A percentile compares a stretch with the other conserved stretches of the same genome.
phyloP scores from a whole-genome alignment of 2,797 vertebrate species.

The Pangasius djambal region DNA sequence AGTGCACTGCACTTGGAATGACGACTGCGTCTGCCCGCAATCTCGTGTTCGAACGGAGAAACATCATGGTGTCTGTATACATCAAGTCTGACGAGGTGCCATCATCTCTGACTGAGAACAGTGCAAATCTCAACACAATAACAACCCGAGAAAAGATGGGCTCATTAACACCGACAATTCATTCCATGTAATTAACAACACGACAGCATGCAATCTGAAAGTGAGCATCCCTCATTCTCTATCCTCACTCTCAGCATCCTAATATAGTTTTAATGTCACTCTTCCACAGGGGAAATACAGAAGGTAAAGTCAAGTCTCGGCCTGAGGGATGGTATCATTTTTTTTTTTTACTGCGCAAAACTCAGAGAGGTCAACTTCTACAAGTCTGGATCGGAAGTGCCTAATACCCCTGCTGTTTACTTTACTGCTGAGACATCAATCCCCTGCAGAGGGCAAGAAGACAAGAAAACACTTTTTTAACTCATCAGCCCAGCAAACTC shows the following conservation, averaged over 20 bases:
- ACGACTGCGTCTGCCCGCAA: slow-evolving; percentile 1
- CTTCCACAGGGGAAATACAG: slow-evolving; percentile 24
- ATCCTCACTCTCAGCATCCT: slow-evolving; percentile 53
- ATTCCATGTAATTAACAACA: slow-evolving; percentile 66
- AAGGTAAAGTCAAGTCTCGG: slow-evolving; percentile 18
- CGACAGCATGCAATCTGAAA: slow-evolving; percentile 54
- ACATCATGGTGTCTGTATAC: not conserved
- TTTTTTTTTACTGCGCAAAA: slow-evolving; percentile 32
- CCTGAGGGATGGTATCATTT: slow-evolving; percentile 7
- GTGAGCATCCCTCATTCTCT: slow-evolving; percentile 59
- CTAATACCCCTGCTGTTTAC: slow-evolving; percentile 21
- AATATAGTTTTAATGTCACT: slow-evolving; percentile 2
- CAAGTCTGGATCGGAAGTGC: not conserved
- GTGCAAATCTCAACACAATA: slow-evolving; percentile 26
- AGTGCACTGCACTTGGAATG: not conserved
- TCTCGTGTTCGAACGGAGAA: slow-evolving; percentile 4
- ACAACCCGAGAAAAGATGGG: slow-evolving; percentile 56
- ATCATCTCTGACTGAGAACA: not conserved
- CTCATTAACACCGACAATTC: slow-evolving; percentile 63
- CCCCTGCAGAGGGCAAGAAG: slow-evolving; percentile 55
- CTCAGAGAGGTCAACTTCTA: slow-evolving; percentile 18
- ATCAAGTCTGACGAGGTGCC: not conserved
- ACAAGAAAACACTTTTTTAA: not conserved
- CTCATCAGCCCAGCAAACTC: not conserved
- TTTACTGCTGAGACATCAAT: slow-evolving; percentile 61